phyloP scores from a whole-genome alignment of 2,888 invertebrate genomes.

The Neoitamus cyanurus region DNA sequence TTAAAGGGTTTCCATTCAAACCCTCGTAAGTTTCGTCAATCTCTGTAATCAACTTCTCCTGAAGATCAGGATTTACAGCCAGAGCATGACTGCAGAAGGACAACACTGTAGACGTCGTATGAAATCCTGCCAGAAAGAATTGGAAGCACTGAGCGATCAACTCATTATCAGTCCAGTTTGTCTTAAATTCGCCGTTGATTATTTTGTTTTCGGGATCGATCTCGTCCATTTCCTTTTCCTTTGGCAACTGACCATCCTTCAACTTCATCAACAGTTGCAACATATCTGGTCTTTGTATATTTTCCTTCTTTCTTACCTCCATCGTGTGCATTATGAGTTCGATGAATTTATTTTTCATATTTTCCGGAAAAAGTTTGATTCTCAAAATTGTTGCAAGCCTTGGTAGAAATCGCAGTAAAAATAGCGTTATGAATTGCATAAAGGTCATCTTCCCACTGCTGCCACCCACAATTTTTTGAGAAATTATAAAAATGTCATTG shows the following conservation, averaged over 20 bases:
- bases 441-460: neutral
- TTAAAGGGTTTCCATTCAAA: slow-evolving; percentile 66
- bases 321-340: slow-evolving; percentile 66
- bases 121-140: slow-evolving; percentile 72
- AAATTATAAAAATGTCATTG: slow-evolving; percentile 70
- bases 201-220: neutral
- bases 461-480: slow-evolving; percentile 62
- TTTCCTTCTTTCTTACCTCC: slow-evolving; percentile 65
- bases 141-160: slow-evolving; percentile 70
- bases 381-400: slow-evolving; percentile 53
- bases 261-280: slow-evolving; percentile 68
- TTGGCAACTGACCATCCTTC: neutral
- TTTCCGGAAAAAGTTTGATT: slow-evolving; percentile 61
- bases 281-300: slow-evolving; percentile 69
- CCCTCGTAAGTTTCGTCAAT: slow-evolving; percentile 67
- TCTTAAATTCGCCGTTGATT: slow-evolving; percentile 47
- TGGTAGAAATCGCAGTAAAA: neutral
- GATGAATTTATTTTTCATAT: slow-evolving; percentile 64
- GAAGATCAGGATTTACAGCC: neutral
- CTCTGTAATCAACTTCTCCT: slow-evolving; percentile 66
- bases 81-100: slow-evolving; percentile 68
- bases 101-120: slow-evolving; percentile 69
- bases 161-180: slow-evolving; percentile 67
- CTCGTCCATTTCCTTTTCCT: slow-evolving; percentile 60
- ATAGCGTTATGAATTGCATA: neutral